Base-by-base conservation (phyloP, 2,797 vertebrate genomes). In the Gorsachius magnificus region DNA sequence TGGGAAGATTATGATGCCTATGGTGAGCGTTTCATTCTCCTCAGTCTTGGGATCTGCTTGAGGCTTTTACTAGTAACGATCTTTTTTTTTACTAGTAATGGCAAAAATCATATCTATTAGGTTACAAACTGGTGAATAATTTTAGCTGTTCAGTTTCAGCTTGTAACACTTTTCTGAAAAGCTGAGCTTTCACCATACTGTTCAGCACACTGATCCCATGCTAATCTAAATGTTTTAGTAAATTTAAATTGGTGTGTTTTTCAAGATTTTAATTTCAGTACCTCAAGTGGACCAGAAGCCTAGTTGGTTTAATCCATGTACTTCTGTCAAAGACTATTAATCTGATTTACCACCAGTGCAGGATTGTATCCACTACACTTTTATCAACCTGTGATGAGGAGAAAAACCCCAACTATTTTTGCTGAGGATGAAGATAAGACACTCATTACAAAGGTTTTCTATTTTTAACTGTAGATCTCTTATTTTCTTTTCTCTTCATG, bases 391-490 rank as follows among this genome's bases (percentile, higher is more conserved):
- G 35, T 77, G 72, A 78, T 91, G 76, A 80, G 65, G 79, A 75
- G 74, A 92, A 93, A 57, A 2, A 7, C 8, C 54, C 68, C 15
- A 2, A 58, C 54, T 91, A 48, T 76, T 96, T 96, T 89, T 93
- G 46, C 66, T 81, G 65, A 90, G 84, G 61, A 25, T 63, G 36
- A 45, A 77, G 79, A 63, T 63, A 87, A 95, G 56, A 61, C 19
- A 71, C 48, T 92, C 6, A 51, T 88, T 96, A 78, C 57, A 88
- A 92, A 94, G n/a, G 20, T 24, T 91, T 83, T 93, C 74, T 87
- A 58, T 91, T 89, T 93, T 91, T 82, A 83, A 56, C 87, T 54
- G 43, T 64, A n/a, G 12, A 20, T 54, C 11, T 77, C 51, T 65
- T 71, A 79, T 90, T 94, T 96, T 90, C 45, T 81, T 89, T 25